Conservation (phyloP, 2,888 invertebrate genomes). For the Thyatira batis region DNA sequence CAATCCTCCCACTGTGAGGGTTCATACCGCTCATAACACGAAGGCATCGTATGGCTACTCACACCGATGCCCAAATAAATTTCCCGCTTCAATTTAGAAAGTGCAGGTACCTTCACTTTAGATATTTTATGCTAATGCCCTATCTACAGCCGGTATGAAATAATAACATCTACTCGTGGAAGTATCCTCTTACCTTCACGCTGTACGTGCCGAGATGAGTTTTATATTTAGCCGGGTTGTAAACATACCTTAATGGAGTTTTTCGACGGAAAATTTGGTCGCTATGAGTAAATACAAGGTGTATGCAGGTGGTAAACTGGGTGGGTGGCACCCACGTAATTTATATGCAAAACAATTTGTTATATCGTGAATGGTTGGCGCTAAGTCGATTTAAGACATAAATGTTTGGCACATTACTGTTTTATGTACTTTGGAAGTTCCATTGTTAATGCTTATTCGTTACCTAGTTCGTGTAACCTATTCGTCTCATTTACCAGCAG, state of each 20-base stretch:
- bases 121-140: conserved; percentile 65
- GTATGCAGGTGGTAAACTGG: conserved; percentile 1
- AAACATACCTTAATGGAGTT: conserved; percentile 37
- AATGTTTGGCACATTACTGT: not conserved
- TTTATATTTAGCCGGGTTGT: conserved; percentile 31
- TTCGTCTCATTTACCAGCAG: too few species aligned
- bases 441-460: too few species aligned
- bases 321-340: not conserved
- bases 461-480: too few species aligned
- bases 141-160: conserved; percentile 56
- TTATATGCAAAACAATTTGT: not conserved
- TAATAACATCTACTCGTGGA: conserved; percentile 54
- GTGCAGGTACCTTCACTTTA: conserved; percentile 33
- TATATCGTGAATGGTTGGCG: not conserved
- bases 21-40: conserved; percentile 23
- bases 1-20: conserved; percentile 7
- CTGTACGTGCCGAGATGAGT: conserved; percentile 30
- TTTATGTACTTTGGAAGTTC: not conserved
- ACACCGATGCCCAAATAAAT: conserved; percentile 40
- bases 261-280: conserved; percentile 21
- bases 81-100: conserved; percentile 47
- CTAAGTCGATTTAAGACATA: not conserved
- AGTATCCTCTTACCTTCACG: conserved; percentile 33
- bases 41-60: conserved; percentile 20
- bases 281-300: not conserved